A percentile compares a stretch with the other conserved stretches of the same genome.
Conservation (phyloP, 2,797 vertebrate genomes). For the Merluccius polli region DNA sequence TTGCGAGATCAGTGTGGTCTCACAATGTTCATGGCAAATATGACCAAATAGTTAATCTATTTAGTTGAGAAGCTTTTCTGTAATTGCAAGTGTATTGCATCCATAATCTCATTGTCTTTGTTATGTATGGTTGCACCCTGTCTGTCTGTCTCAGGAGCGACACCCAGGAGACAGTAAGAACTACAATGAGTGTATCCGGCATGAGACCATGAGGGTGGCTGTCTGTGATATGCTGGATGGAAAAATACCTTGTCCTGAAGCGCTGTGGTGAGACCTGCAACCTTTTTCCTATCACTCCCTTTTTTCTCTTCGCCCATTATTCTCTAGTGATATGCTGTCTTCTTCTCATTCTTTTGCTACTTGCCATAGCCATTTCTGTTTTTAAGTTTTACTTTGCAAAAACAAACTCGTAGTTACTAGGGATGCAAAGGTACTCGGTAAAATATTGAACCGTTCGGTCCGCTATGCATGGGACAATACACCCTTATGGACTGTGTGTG, state of each 20-base stretch:
- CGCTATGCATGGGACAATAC: no score
- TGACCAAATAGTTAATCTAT: background rate
- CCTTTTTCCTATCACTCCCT: background rate
- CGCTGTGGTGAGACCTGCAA: constrained; percentile 78
- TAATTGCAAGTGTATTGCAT: background rate
- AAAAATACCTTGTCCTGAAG: constrained; percentile 90
- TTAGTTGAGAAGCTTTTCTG: background rate
- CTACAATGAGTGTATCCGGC: constrained; percentile 97
- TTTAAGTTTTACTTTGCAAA: background rate
- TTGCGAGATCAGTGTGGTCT: background rate
- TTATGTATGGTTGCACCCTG: constrained; percentile 8
- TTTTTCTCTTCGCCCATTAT: background rate
- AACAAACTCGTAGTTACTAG: no score
- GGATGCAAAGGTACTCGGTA: no score
- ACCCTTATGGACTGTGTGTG: no score
- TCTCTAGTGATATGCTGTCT: background rate
- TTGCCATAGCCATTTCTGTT: background rate
- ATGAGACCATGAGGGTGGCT: constrained; percentile 93
- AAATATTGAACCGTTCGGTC: no score
- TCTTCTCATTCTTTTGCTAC: background rate
- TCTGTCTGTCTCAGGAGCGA: constrained; percentile 77
- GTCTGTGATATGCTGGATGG: constrained; percentile 99
- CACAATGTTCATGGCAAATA: no score
- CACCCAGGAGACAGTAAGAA: constrained; percentile 98
- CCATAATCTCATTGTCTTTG: background rate